Evolutionary conservation across 2,113 vertebrate species (phyloP), one percentile per base, ranked within the genome.

Genomic region (Heliornis fulica): DNA sequence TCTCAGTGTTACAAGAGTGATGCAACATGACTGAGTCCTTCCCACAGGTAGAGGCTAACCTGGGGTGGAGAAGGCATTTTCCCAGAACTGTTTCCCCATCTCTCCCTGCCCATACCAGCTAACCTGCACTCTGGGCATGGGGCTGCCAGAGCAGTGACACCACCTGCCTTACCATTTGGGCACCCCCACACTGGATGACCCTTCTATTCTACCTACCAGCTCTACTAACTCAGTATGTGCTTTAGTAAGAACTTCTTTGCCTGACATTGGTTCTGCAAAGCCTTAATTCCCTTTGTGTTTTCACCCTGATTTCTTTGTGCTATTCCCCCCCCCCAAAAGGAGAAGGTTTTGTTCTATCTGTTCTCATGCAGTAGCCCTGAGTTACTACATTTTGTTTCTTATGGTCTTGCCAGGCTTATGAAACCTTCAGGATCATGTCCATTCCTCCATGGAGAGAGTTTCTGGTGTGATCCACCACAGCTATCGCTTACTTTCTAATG

Each of bases 1-100:
- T 13, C 48, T 23, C 1, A 0, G 2, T 1, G 8, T 28, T 15
- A 36, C 15, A 31, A 32, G 40, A 70, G 28, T 11, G 1, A n/a
- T 29, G 5, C 15, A 70, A 10, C 23, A 4, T 38, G 65, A 23
- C 23, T 71, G 18, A 22, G 46, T 31, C 59, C 43, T 46, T 57
- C 51, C 11, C 68, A 43, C 40, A 13, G 0, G 1, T 4, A 48
- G 34, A 31, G 32, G 54, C 13, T 51, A 29, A 46, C 29, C 43
- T 31, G 28, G 16, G 22, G 25, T 13, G 38, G 26, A 38, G 10
- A 46, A 25, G 51, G 43, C 22, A 2, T 28, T 22, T 69, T 34
- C 8, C 29, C 31, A 6, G 3, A 8, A 36, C 40, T 11, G 4
- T 31, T 51, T 26, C 4, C 19, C 28, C 3, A 0, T 5, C 19